Percentiles rank a stretch among this genome's conserved stretches.
phyloP scores from a whole-genome alignment of 2,888 invertebrate species.

The Ormyrus thymus region DNA sequence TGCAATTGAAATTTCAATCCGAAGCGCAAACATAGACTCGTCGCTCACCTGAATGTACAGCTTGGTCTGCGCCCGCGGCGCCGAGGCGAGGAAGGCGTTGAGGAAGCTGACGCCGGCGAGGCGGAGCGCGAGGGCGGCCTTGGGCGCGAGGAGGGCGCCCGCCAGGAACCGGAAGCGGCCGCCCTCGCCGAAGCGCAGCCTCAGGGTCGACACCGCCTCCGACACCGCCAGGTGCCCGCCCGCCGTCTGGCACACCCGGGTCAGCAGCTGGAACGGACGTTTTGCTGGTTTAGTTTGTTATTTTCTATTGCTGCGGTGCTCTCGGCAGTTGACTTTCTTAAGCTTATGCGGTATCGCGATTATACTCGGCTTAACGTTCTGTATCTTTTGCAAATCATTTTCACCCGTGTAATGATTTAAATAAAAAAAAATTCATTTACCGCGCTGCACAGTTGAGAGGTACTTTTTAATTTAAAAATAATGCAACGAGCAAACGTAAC shows the following conservation, averaged over 20 bases:
- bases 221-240: constrained; percentile 91
- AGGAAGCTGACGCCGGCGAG: constrained; percentile 89
- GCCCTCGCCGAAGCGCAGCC: constrained; percentile 92
- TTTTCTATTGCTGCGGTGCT: background rate
- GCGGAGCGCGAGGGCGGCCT: constrained; percentile 80
- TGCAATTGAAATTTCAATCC: too few relatives aligned
- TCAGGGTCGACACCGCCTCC: constrained; percentile 91
- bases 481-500: too few relatives aligned
- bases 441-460: too few relatives aligned
- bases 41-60: constrained; percentile 84
- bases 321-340: too few relatives aligned
- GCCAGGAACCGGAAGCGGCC: constrained; percentile 93
- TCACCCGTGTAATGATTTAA: too few relatives aligned
- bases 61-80: constrained; percentile 84
- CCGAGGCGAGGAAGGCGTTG: constrained; percentile 87
- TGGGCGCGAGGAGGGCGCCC: constrained; percentile 89
- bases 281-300: background rate
- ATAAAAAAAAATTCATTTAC: too few relatives aligned
- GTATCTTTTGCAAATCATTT: too few relatives aligned
- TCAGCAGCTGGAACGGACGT: constrained; percentile 81
- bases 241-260: constrained; percentile 86
- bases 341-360: too few relatives aligned
- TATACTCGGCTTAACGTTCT: too few relatives aligned
- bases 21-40: too few relatives aligned
- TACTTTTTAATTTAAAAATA: too few relatives aligned